Conservation (phyloP, 1,140 invertebrate species). For the Drosophila lowei region DNA sequence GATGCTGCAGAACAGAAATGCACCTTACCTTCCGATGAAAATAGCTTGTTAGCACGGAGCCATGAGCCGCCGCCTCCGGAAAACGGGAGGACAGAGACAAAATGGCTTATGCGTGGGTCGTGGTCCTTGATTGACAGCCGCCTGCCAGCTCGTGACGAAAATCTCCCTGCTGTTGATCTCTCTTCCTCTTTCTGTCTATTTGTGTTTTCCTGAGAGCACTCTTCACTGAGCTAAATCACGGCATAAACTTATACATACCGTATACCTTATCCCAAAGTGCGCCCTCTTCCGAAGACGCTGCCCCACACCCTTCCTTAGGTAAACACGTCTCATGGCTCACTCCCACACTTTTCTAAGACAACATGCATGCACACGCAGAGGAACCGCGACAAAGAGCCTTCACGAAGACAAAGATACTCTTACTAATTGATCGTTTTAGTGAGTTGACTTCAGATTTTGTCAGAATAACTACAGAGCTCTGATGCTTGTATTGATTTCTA, state of each 20-base stretch:
- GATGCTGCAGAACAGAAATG: no score
- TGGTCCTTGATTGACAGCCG: slow-evolving; percentile 27
- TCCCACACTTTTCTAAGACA: slow-evolving; percentile 4
- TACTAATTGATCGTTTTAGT: no score
- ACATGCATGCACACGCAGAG: background rate
- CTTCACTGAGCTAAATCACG: slow-evolving; percentile 29
- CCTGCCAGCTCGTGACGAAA: no score
- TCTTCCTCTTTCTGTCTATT: slow-evolving; percentile 5
- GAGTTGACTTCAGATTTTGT: no score
- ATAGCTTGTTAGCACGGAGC: no score
- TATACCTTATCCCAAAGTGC: background rate
- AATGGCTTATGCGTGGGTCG: slow-evolving; percentile 47
- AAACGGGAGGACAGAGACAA: slow-evolving; percentile 13
- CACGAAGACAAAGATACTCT: background rate
- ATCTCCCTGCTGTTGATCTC: background rate
- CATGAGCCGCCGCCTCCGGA: background rate
- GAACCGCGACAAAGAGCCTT: background rate
- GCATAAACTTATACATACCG: slow-evolving; percentile 20
- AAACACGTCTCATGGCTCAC: slow-evolving; percentile 52
- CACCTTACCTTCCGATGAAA: no score
- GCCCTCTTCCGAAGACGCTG: background rate
- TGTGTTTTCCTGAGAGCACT: background rate
- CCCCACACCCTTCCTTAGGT: slow-evolving; percentile 29
- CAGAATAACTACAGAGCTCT: no score
- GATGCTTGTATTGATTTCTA: no score